Conservation (phyloP, 2,888 invertebrate genomes). For the Agrochola lychnidis region DNA sequence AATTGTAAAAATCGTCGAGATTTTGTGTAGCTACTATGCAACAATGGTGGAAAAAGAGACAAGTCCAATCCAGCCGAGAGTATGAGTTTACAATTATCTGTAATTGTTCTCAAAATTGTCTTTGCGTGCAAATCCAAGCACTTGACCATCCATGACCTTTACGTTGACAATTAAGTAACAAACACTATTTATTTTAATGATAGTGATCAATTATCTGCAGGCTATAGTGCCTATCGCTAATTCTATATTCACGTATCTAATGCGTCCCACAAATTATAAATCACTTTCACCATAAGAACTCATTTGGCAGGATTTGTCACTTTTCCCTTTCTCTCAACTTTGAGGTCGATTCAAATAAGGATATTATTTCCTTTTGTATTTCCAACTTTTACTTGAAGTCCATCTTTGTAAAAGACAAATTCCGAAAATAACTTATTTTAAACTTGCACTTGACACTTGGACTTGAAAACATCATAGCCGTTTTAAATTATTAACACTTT, state of each 20-base stretch:
- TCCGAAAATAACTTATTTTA: background rate
- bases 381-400: constrained; percentile 16
- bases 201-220: constrained; percentile 37
- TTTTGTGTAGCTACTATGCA: background rate
- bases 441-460: constrained; percentile 44
- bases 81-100: background rate
- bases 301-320: constrained; percentile 43
- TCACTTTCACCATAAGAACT: constrained; percentile 56
- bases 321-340: constrained; percentile 49
- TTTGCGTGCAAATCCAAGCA: constrained; percentile 42
- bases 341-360: constrained; percentile 32
- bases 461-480: constrained; percentile 7
- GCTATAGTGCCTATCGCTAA: constrained; percentile 36
- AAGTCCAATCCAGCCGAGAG: background rate
- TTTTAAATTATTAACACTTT: constrained; percentile 2
- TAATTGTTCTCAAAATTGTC: constrained; percentile 31
- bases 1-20: background rate
- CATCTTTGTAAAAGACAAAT: background rate
- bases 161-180: constrained; percentile 53
- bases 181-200: constrained; percentile 41
- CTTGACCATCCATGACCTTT: constrained; percentile 53
- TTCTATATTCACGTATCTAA: constrained; percentile 55
- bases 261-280: constrained; percentile 53
- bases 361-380: constrained; percentile 37
- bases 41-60: background rate